Evolutionary conservation across 2,888 invertebrate species (phyloP).

Genomic region (Coenonympha glycerion): DNA sequence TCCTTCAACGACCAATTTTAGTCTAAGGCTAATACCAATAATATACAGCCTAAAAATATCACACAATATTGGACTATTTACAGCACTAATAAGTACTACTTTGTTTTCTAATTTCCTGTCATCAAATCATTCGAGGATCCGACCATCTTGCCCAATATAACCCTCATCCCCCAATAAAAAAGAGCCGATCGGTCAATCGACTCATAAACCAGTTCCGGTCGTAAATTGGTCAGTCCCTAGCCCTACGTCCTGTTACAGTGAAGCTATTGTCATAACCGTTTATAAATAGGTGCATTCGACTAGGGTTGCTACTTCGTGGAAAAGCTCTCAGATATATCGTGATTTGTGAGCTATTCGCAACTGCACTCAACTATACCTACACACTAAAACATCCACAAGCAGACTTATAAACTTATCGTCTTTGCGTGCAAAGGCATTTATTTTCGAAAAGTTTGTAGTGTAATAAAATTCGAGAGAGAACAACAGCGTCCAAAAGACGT

Average conservation of each 20-base stretch:
- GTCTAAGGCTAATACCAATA: not conserved
- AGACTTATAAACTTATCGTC: too few relatives aligned
- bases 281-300: conserved; percentile 34
- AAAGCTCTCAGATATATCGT: too few relatives aligned
- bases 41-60: too few relatives aligned
- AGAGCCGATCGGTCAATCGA: conserved; percentile 52
- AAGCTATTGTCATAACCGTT: conserved; percentile 51
- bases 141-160: conserved; percentile 16
- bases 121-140: not conserved
- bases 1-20: not conserved
- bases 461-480: too few relatives aligned
- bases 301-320: conserved; percentile 3
- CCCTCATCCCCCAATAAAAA: conserved; percentile 30
- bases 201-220: conserved; percentile 64
- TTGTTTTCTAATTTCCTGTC: not conserved
- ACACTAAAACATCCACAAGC: too few relatives aligned
- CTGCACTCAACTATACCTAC: too few relatives aligned
- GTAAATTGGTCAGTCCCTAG: conserved; percentile 58
- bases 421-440: too few relatives aligned
- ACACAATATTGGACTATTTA: too few relatives aligned
- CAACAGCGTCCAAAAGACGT: too few relatives aligned
- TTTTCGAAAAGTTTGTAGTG: too few relatives aligned
- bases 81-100: too few relatives aligned
- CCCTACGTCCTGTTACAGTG: conserved; percentile 54
- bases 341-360: too few relatives aligned